These are phyloP conservation scores for Temnothorax unifasciatus DNA, from an alignment of 2,888 invertebrate species.

Conservation along the genomic window DNA sequence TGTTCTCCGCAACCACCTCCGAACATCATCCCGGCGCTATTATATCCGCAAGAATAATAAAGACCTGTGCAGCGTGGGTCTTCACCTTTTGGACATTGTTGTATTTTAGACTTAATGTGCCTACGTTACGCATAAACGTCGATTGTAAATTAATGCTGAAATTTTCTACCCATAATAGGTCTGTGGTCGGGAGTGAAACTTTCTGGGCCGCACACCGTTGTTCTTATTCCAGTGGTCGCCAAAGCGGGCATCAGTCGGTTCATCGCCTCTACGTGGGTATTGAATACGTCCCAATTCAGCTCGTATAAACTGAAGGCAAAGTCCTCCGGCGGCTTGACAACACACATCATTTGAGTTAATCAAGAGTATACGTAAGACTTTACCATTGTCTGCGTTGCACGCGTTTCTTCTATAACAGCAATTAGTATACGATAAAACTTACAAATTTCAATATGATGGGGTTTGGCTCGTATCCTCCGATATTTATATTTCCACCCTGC, in stretches of 20 bases:
- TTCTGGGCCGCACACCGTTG: slow-evolving; percentile 96
- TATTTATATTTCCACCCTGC: slow-evolving; percentile 93
- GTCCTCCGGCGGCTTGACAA: slow-evolving; percentile 89
- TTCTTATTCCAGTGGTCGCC: slow-evolving; percentile 92
- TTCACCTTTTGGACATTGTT: slow-evolving; percentile 80
- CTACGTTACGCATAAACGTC: not conserved
- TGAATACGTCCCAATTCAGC: slow-evolving; percentile 95
- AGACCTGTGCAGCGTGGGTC: slow-evolving; percentile 88
- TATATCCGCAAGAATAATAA: slow-evolving; percentile 95
- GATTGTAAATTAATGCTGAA: slow-evolving; percentile 8
- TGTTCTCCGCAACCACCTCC: slow-evolving; percentile 95
- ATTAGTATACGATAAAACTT: slow-evolving; percentile 65
- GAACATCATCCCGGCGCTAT: slow-evolving; percentile 97
- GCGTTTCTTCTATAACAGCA: not conserved
- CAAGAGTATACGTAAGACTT: not conserved
- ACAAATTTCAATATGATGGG: slow-evolving; percentile 93
- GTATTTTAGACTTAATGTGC: slow-evolving; percentile 4
- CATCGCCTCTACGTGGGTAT: slow-evolving; percentile 91
- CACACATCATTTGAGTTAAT: slow-evolving; percentile 7
- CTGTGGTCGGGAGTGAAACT: slow-evolving; percentile 97
- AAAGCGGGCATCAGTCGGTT: slow-evolving; percentile 92
- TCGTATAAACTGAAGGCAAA: slow-evolving; percentile 95
- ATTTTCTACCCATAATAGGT: slow-evolving; percentile 91
- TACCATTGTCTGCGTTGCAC: not conserved
- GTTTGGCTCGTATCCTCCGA: slow-evolving; percentile 96